Evolutionary conservation across 2,797 vertebrate genomes (phyloP).

Genomic region (Alauda arvensis): DNA sequence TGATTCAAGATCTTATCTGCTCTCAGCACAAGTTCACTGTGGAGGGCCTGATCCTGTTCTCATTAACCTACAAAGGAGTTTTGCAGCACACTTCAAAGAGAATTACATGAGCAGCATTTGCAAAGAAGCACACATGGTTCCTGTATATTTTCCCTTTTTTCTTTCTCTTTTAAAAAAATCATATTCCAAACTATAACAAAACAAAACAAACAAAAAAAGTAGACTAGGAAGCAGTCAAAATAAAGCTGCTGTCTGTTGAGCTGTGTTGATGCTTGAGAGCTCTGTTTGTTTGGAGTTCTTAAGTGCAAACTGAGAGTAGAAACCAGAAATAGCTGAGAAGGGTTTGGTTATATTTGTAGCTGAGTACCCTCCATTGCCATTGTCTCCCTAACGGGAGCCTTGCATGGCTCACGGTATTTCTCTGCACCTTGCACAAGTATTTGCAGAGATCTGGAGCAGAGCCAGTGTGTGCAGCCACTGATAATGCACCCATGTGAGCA

Average conservation of each 20-base stretch:
- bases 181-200: neutral
- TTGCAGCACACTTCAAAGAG: conserved; percentile 37
- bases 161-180: neutral
- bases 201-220: neutral
- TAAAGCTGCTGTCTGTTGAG: neutral
- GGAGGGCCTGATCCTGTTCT: conserved; percentile 36
- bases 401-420: neutral
- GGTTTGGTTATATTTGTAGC: neutral
- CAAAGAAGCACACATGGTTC: neutral
- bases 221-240: neutral
- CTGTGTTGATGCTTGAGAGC: neutral
- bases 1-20: conserved; percentile 40
- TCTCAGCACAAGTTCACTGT: neutral
- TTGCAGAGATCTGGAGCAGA: neutral
- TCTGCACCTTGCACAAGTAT: neutral
- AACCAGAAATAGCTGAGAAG: neutral
- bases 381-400: fast-evolving
- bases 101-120: conserved; percentile 29
- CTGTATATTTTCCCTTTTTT: neutral
- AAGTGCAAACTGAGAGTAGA: neutral
- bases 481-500: neutral
- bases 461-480: fast-evolving
- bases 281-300: conserved; percentile 14
- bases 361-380: neutral
- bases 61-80: conserved; percentile 43